Percentiles rank a stretch among this genome's conserved stretches.
Evolutionary conservation across 1,140 invertebrate species (phyloP).

Genomic region (Charaxes varanes): DNA sequence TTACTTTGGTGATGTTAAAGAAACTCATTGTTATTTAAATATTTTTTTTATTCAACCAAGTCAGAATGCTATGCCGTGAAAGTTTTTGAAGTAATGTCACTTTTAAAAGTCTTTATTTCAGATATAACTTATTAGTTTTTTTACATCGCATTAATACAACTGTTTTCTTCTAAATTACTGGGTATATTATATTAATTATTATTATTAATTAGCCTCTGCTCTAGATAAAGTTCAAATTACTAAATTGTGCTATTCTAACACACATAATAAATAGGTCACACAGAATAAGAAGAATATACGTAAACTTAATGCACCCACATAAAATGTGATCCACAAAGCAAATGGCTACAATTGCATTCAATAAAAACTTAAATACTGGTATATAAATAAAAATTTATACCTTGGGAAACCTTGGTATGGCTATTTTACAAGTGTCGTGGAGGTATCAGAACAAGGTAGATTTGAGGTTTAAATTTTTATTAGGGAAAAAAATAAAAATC

Average conservation of each 20-base stretch:
- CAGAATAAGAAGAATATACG: background rate
- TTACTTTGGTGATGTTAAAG: background rate
- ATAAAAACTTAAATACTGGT: conserved; percentile 3
- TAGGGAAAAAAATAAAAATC: conserved; percentile 1
- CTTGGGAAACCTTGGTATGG: conserved; percentile 7
- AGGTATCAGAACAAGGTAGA: conserved; percentile 7
- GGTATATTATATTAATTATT: no score
- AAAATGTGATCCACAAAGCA: conserved; percentile 10
- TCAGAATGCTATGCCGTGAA: no score
- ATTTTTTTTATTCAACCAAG: no score
- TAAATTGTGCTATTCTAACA: conserved; percentile 6
- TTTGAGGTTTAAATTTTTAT: conserved; percentile 11
- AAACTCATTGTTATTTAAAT: no score
- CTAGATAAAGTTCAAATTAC: background rate
- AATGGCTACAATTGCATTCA: conserved; percentile 14
- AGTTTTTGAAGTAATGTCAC: no score
- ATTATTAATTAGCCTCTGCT: no score
- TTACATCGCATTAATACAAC: no score
- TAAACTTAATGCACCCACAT: no score
- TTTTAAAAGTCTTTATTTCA: no score
- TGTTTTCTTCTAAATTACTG: no score
- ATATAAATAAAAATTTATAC: conserved; percentile 5
- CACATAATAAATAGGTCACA: conserved; percentile 1
- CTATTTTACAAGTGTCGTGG: no score
- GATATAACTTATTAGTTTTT: no score